Base-by-base conservation (phyloP, 1,140 invertebrate species). In the Heliconius hermathena region DNA sequence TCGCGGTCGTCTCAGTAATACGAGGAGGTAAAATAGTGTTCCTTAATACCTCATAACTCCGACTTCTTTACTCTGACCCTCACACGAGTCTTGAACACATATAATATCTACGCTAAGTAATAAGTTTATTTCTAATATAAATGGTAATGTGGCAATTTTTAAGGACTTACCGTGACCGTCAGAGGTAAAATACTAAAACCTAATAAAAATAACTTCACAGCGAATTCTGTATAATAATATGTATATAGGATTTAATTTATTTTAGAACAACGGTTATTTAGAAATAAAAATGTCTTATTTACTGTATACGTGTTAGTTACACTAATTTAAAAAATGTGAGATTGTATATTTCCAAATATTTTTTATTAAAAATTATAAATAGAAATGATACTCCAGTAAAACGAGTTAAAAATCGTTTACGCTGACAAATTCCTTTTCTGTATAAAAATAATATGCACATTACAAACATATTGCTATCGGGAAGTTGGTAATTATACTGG, bases 81-180 rank as follows among this genome's bases (percentile, higher is more conserved):
- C 41, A 77, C 76, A 22, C 20, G 70, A 71, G 29, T 22, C 72
- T 26, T 66, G 38, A 66, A 74, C 76, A 38, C 49, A 66, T 73
- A 46, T 38, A 49, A 71, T 20, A 60, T 8, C n/a, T 88, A 83
- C 4, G 41, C 73, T 80, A 9, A 46, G 13, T 46, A 46, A 46
- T 84, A 87, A 85, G 84, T 89, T 88, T 88, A 89, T 91, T 91
- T 88, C 86, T 90, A 89, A 91, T 92, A 91, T 89, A 92, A 90
- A 90, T 91, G 88, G 86, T 90, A 92, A 92, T 92, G 85, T 85
- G 77, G 74, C 77, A 83, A 84, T 86, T 86, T 87, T 86, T 85
- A 83, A 84, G 74, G 18, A 20, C 49, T 18, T 20, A 52, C 16
- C 1, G 49, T 52, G 16, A 18, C 1, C 6, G 49, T 20, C 85